Percentiles rank a stretch among this genome's conserved stretches.
These are phyloP conservation scores for Heliconius ismenius DNA, from an alignment of 2,888 invertebrate species.

Conservation along the genomic window DNA sequence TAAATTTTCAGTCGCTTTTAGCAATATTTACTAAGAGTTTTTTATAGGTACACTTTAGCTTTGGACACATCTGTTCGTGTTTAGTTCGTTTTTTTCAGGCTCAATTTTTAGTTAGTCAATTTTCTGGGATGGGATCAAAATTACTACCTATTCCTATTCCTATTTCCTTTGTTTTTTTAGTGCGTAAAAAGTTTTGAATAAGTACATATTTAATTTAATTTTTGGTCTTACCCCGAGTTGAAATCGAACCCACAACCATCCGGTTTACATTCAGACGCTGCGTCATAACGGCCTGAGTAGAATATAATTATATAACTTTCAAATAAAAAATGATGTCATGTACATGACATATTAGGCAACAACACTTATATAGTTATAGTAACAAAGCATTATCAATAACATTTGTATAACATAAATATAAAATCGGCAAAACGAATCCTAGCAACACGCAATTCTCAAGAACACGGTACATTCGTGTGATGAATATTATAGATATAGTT, in stretches of 20 bases:
- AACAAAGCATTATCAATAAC: background rate
- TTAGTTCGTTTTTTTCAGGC: too few relatives aligned
- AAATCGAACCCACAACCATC: background rate
- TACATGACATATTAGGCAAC: background rate
- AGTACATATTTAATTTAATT: too few relatives aligned
- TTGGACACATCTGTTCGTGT: too few relatives aligned
- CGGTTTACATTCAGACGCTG: background rate
- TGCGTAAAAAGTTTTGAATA: too few relatives aligned
- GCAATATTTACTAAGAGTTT: too few relatives aligned
- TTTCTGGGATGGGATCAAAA: too few relatives aligned
- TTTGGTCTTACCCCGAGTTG: background rate
- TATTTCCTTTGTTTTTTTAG: too few relatives aligned
- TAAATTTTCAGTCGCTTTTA: too few relatives aligned
- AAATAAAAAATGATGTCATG: background rate
- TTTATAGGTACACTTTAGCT: too few relatives aligned
- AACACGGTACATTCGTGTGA: background rate
- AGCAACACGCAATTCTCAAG: slow-evolving; percentile 2
- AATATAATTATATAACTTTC: background rate
- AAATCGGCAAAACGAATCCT: background rate
- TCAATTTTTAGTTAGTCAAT: too few relatives aligned
- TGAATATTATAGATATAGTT: background rate
- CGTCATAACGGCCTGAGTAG: background rate
- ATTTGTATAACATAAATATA: slow-evolving; percentile 22
- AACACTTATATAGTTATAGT: slow-evolving; percentile 4
- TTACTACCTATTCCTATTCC: too few relatives aligned